Percentiles rank a stretch among this genome's conserved stretches.
Evolutionary conservation across 2,797 vertebrate species (phyloP).

Genomic region (Phoeniculus purpureus): DNA sequence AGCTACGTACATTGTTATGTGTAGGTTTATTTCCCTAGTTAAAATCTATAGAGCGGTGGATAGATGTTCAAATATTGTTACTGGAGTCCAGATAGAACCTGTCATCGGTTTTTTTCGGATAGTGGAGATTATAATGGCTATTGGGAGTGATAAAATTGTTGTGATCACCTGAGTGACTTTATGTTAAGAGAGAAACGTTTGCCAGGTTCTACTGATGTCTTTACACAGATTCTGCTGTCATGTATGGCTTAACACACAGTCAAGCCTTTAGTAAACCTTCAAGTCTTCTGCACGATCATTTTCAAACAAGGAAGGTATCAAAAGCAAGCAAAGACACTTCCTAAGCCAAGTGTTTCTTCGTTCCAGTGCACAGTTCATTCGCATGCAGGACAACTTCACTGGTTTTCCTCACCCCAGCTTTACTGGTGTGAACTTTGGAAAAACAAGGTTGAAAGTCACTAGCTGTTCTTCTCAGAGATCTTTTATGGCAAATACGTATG

Average conservation of each 20-base stretch:
- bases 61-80: background rate
- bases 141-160: background rate
- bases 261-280: background rate
- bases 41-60: background rate
- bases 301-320: background rate
- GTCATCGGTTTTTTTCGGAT: background rate
- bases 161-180: background rate
- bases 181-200: background rate
- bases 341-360: background rate
- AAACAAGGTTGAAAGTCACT: background rate
- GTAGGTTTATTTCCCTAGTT: background rate
- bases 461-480: background rate
- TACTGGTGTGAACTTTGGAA: background rate
- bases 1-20: background rate
- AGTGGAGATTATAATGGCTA: background rate
- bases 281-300: background rate
- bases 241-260: background rate
- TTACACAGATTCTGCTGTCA: background rate
- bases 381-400: no score
- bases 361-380: background rate
- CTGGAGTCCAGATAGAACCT: background rate
- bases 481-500: background rate
- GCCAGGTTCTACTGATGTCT: background rate
- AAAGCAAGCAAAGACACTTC: background rate
- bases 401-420: background rate